phyloP scores from a whole-genome alignment of 1,140 invertebrate genomes.

The Callitettix versicolor region DNA sequence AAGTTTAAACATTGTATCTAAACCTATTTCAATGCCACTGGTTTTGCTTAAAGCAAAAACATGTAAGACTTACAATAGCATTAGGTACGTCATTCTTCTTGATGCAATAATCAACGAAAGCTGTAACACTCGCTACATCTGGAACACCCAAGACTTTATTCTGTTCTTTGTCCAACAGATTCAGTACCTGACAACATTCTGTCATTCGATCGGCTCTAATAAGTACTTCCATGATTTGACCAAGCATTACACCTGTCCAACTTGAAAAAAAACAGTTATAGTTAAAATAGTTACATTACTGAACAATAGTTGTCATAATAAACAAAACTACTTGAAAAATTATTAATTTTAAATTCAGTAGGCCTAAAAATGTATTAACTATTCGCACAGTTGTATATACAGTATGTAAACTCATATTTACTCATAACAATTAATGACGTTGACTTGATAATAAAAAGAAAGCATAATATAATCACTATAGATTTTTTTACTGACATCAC shows the following conservation, averaged over 20 bases:
- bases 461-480: too few species aligned
- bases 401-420: too few species aligned
- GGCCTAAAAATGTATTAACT: too few species aligned
- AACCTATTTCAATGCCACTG: too few species aligned
- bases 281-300: not conserved
- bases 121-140: constrained; percentile 32
- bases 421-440: too few species aligned
- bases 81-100: constrained; percentile 36
- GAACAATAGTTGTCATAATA: not conserved
- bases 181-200: constrained; percentile 38
- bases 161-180: constrained; percentile 39
- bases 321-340: not conserved
- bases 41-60: too few species aligned
- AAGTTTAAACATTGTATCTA: too few species aligned
- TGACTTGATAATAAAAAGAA: too few species aligned
- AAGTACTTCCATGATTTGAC: constrained; percentile 39
- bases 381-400: too few species aligned
- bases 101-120: constrained; percentile 39
- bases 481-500: too few species aligned
- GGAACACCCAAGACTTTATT: constrained; percentile 43
- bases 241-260: constrained; percentile 45
- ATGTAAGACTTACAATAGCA: constrained; percentile 38
- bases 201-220: constrained; percentile 37
- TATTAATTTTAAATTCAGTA: not conserved
- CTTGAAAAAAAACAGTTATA: constrained; percentile 29